Evolutionary conservation across 2,797 vertebrate species (phyloP), one percentile per base, ranked within the genome.

Genomic region (Chiloscyllium punctatum): DNA sequence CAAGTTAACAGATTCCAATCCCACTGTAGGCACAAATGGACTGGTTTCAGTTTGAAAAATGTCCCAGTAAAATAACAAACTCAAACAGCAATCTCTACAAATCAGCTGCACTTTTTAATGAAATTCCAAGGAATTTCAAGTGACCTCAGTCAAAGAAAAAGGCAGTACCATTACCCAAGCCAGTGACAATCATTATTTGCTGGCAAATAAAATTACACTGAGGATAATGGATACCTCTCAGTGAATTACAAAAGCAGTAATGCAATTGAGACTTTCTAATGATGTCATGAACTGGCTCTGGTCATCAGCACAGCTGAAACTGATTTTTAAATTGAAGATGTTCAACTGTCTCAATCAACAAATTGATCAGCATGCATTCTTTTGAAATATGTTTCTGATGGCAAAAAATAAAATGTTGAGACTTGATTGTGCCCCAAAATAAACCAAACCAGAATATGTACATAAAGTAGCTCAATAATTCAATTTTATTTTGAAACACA

Each of bases 171-270:
- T 94, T 94, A 94, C 27, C 37, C 68, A 72, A 72, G 88, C 57
- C 88, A 94, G 69, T 72, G 37, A 30, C 94, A 33, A 74, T 94
- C 94, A 74, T 74, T 74, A 94, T 51, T 74, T 94, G 94, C 94
- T 53, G 27, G n/a, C 25, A 94, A 94, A 74, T 94, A 94, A 94
- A 48, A 94, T 94, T 74, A 94, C 23, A 74, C 69, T 27, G 69
- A 72, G 25, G 94, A 33, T 71, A 94, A 53, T 94, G 48, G 91
- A 74, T 72, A 94, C 25, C 69, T 74, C 92, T 72, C 27, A 51
- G 42, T 94, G 94, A 94, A 94, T 94, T 72, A 48, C 69, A 72
- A 94, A 72, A 48, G 92, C 37, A 30, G 37, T 72, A 72, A 94
- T 48, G 25, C 92, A 72, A 72, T 94, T 72, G 68, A 94, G 37